Conservation (phyloP, 2,113 vertebrate genomes). For the Toxotes jaculatrix region DNA sequence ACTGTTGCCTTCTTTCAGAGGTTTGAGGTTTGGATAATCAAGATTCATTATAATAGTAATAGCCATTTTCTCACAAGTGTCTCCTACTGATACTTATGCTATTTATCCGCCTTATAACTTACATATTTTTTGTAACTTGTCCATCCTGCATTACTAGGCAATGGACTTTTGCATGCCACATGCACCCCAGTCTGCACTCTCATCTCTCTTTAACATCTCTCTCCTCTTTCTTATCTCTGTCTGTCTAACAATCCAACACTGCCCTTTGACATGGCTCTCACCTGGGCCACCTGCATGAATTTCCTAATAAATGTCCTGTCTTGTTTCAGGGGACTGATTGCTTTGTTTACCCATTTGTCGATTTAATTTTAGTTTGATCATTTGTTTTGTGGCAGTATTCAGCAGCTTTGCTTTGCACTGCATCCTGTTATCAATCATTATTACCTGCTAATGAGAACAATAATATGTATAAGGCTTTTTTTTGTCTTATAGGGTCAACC, state of each 20-base stretch:
- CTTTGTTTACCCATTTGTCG: conserved; percentile 20
- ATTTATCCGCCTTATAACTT: background rate
- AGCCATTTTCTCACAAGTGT: conserved; percentile 3
- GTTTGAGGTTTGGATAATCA: conserved; percentile 59
- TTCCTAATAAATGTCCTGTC: background rate
- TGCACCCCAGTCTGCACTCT: conserved; percentile 7
- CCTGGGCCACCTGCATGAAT: conserved; percentile 50
- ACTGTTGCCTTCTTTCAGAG: background rate
- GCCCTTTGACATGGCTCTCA: conserved; percentile 24
- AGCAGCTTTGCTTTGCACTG: conserved; percentile 52
- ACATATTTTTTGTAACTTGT: background rate
- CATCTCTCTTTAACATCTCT: conserved; percentile 10
- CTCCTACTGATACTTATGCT: background rate
- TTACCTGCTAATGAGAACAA: background rate
- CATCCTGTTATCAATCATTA: conserved; percentile 26
- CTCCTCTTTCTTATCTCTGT: conserved; percentile 6
- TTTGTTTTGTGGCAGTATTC: conserved; percentile 36
- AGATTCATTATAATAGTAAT: background rate
- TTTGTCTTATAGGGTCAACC: conserved; percentile 89
- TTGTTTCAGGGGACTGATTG: conserved; percentile 33
- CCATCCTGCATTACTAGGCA: conserved; percentile 10
- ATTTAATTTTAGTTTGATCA: conserved; percentile 25
- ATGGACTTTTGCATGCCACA: conserved; percentile 44
- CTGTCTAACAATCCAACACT: conserved; percentile 9
- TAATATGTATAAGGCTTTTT: conserved; percentile 7